Conservation (phyloP, 2,888 invertebrate genomes). For the Apamea crenata region DNA sequence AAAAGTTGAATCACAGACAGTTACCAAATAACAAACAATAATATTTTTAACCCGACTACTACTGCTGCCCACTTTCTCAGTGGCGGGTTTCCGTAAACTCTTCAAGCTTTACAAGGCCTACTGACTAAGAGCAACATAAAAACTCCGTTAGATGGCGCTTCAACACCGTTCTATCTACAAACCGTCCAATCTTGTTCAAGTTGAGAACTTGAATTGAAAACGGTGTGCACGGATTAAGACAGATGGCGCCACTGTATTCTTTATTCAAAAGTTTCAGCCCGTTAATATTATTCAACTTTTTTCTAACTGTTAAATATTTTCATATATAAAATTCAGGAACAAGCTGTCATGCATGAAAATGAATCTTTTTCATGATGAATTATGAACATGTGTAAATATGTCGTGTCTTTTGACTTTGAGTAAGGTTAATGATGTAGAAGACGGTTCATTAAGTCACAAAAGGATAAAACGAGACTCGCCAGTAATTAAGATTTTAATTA, state of each 20-base stretch:
- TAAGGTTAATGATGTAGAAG: constrained; percentile 66
- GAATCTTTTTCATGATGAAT: not conserved
- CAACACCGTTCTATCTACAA: constrained; percentile 3
- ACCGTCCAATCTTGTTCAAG: constrained; percentile 6
- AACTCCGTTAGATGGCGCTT: constrained; percentile 58
- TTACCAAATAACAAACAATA: constrained; percentile 9
- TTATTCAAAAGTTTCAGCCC: constrained; percentile 1
- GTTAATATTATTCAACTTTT: not conserved
- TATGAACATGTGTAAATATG: not conserved
- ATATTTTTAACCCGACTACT: constrained; percentile 4
- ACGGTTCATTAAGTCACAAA: constrained; percentile 64
- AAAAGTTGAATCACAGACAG: not conserved
- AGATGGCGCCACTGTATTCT: constrained; percentile 42
- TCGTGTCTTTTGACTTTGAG: constrained; percentile 54
- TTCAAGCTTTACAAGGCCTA: constrained; percentile 1
- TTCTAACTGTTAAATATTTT: not conserved
- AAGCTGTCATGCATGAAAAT: not conserved
- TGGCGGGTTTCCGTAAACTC: constrained; percentile 34
- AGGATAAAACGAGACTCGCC: constrained; percentile 48
- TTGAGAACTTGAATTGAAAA: constrained; percentile 30
- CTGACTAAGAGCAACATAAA: constrained; percentile 5
- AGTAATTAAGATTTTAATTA: constrained; percentile 60
- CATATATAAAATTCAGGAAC: not conserved
- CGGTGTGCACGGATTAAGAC: not conserved
- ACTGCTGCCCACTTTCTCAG: constrained; percentile 18